Percentiles rank a stretch among this genome's conserved stretches.
Conservation (phyloP, 1,140 invertebrate species). For the Charaxes varanes region DNA sequence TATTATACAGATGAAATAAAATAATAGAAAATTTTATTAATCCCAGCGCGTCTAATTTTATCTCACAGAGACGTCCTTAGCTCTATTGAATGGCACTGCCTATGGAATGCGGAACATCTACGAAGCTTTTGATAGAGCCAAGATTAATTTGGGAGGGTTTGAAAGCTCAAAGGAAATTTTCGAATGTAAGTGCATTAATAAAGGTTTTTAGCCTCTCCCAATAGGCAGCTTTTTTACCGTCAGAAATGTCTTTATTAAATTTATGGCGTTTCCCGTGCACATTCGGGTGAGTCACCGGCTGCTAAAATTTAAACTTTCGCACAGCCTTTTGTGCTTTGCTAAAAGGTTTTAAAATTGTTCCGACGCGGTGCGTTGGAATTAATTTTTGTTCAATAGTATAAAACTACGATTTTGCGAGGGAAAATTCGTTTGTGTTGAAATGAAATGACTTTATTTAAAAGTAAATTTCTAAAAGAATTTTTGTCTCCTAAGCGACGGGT, state of each 20-base stretch:
- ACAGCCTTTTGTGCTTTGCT: conserved; percentile 18
- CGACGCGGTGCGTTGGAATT: conserved; percentile 13
- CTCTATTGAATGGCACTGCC: conserved; percentile 40
- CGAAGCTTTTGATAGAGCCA: conserved; percentile 62
- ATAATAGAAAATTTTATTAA: conserved; percentile 39
- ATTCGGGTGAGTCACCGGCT: conserved; percentile 42
- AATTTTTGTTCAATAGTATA: conserved; percentile 8
- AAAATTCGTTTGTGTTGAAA: too few species aligned
- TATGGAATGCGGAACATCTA: conserved; percentile 54
- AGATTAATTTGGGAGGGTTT: conserved; percentile 66
- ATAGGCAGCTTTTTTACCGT: conserved; percentile 51
- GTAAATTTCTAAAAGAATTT: too few species aligned
- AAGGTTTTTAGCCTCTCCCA: conserved; percentile 48
- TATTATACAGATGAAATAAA: too few species aligned
- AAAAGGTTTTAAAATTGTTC: conserved; percentile 22
- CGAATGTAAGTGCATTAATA: conserved; percentile 71
- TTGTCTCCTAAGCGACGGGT: too few species aligned
- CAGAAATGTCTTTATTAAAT: conserved; percentile 65
- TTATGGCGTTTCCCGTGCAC: conserved; percentile 54
- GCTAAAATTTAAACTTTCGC: conserved; percentile 19
- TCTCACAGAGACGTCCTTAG: conserved; percentile 28
- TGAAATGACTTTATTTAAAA: too few species aligned
- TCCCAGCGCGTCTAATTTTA: conserved; percentile 53
- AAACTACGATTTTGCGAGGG: conserved; percentile 1
- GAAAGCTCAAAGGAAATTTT: conserved; percentile 64